Evolutionary conservation across 2,113 vertebrate genomes (phyloP).

Genomic region (Pygoscelis antarcticus): DNA sequence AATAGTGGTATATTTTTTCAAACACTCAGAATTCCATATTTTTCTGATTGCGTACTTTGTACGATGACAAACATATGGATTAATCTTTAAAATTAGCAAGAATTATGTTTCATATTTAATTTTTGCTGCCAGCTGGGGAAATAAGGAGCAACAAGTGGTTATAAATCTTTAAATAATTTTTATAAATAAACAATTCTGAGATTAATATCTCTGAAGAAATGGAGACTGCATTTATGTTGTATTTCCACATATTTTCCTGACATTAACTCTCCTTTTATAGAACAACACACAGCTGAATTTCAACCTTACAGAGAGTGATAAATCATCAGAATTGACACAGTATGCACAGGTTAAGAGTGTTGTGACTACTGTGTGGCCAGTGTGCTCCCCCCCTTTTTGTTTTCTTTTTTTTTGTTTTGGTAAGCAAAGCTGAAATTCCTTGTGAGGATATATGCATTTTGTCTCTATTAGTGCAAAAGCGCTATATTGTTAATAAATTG

Average conservation of each 20-base stretch:
- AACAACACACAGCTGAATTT: neutral
- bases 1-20: neutral
- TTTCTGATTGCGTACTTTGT: conserved; percentile 1
- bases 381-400: neutral
- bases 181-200: conserved; percentile 8
- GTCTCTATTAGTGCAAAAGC: neutral
- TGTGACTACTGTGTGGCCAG: neutral
- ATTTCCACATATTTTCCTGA: neutral
- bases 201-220: neutral
- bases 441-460: neutral
- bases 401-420: rapidly evolving
- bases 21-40: neutral
- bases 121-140: neutral
- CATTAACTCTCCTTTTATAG: neutral
- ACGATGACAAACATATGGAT: neutral
- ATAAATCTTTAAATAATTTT: neutral
- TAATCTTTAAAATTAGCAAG: neutral
- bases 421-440: neutral
- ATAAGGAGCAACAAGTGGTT: neutral
- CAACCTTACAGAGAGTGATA: neutral
- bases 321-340: neutral
- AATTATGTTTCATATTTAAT: neutral
- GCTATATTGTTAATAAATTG: neutral
- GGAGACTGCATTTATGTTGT: neutral
- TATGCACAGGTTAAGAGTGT: neutral